A percentile compares a stretch with the other conserved stretches of the same genome.
Conservation (phyloP, 1,140 invertebrate species). For the Drosophila ficusphila region DNA sequence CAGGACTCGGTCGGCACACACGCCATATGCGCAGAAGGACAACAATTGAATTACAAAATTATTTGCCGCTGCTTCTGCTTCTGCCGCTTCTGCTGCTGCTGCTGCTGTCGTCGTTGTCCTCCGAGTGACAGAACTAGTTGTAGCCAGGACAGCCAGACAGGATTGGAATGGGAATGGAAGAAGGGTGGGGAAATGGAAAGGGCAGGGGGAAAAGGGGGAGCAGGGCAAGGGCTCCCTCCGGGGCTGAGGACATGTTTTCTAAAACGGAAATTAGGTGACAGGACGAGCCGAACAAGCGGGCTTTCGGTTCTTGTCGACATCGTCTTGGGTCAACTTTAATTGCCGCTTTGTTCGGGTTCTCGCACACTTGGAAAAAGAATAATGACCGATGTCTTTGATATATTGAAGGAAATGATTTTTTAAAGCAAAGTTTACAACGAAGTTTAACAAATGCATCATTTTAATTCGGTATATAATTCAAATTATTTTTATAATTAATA, state of each 20-base stretch:
- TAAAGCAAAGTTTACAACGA: too few species aligned
- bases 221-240: conserved; percentile 18
- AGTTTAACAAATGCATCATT: too few species aligned
- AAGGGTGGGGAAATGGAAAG: too few species aligned
- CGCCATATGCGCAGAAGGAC: conserved; percentile 58
- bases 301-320: conserved; percentile 51
- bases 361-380: conserved; percentile 13
- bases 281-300: conserved; percentile 53
- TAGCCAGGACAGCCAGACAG: conserved; percentile 34
- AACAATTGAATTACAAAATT: conserved; percentile 81
- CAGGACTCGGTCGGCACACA: conserved; percentile 51
- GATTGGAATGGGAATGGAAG: background rate
- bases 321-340: conserved; percentile 78
- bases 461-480: too few species aligned
- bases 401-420: too few species aligned
- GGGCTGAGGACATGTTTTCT: conserved; percentile 66
- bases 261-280: conserved; percentile 83
- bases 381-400: too few species aligned
- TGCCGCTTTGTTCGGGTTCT: conserved; percentile 38
- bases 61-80: conserved; percentile 47
- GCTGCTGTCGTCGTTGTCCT: conserved; percentile 25
- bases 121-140: conserved; percentile 63
- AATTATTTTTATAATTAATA: too few species aligned
- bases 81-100: conserved; percentile 24
- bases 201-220: background rate